These are phyloP conservation scores for Oreochromis niloticus DNA, from an alignment of 2,113 vertebrate genomes.

Conservation along the genomic window DNA sequence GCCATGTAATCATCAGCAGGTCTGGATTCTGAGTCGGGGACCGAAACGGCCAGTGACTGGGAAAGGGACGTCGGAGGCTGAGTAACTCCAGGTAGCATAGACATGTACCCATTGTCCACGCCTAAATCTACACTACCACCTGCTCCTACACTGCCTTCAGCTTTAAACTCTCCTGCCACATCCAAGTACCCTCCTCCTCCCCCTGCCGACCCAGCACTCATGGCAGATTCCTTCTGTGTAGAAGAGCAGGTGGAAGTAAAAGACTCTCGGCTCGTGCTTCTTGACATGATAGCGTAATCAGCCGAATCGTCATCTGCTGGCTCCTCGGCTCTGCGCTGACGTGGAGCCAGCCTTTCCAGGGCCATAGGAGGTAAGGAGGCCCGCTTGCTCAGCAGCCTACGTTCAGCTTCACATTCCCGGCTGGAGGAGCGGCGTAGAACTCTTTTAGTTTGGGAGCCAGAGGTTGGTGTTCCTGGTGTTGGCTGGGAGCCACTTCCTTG, in stretches of 20 bases:
- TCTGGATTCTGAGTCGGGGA: conserved; percentile 62
- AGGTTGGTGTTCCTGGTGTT: conserved; percentile 21
- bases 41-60: conserved; percentile 57
- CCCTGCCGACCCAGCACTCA: conserved; percentile 12
- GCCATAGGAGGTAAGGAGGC: conserved; percentile 75
- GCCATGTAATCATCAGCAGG: conserved; percentile 75
- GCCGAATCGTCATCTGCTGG: conserved; percentile 59
- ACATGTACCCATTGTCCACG: conserved; percentile 75
- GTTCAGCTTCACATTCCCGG: conserved; percentile 69
- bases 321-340: conserved; percentile 36
- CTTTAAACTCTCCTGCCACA: conserved; percentile 60
- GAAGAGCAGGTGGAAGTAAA: conserved; percentile 53
- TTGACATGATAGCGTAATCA: conserved; percentile 66
- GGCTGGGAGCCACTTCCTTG: conserved; percentile 31
- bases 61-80: conserved; percentile 52
- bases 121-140: conserved; percentile 23
- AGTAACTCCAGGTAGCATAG: conserved; percentile 75
- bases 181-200: conserved; percentile 66
- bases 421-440: conserved; percentile 71
- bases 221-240: conserved; percentile 31
- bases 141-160: conserved; percentile 30
- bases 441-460: conserved; percentile 55
- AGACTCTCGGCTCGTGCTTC: conserved; percentile 66
- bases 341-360: conserved; percentile 63
- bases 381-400: conserved; percentile 67